Evolutionary conservation across 2,888 invertebrate species (phyloP).

Genomic region (Sinotaia quadrata): DNA sequence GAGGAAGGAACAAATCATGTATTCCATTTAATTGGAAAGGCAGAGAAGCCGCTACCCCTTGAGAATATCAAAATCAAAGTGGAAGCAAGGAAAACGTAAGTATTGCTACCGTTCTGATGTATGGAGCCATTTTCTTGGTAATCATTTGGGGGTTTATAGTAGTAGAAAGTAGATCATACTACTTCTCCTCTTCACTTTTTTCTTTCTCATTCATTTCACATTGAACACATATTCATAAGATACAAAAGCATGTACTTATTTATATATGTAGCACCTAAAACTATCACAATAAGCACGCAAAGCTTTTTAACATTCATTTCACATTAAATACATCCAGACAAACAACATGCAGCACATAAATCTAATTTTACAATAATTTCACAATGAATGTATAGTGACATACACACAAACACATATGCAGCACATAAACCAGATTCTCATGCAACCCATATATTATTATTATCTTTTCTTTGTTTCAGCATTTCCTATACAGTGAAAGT

Average conservation of each 20-base stretch:
- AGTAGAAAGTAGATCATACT: not conserved
- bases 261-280: no score
- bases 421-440: not conserved
- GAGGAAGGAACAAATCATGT: constrained; percentile 66
- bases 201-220: no score
- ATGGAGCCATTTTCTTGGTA: not conserved
- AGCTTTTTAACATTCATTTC: no score
- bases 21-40: constrained; percentile 65
- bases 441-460: not conserved
- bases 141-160: not conserved
- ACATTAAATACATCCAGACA: not conserved
- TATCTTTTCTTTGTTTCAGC: constrained; percentile 43
- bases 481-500: constrained; percentile 55
- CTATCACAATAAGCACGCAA: no score
- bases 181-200: no score
- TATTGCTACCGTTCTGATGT: not conserved
- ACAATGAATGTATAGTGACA: not conserved
- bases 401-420: not conserved
- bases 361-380: not conserved
- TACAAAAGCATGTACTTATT: no score
- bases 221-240: no score
- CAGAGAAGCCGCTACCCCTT: constrained; percentile 68
- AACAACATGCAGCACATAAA: not conserved
- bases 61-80: constrained; percentile 66
- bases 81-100: constrained; percentile 66